Conservation (phyloP, 2,888 invertebrate genomes). For the Octodonta nipae region DNA sequence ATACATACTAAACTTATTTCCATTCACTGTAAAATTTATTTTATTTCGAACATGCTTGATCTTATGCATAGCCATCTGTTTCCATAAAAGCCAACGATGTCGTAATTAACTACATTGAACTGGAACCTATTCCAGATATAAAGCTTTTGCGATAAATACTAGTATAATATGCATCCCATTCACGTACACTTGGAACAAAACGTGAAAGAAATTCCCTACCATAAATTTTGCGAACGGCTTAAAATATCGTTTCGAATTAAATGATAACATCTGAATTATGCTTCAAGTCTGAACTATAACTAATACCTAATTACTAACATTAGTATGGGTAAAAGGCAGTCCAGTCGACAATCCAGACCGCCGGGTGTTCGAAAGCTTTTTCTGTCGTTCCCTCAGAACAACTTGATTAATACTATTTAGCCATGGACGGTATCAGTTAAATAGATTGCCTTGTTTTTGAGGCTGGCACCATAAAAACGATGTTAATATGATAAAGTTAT, state of each 20-base stretch:
- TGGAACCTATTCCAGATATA: too few species aligned
- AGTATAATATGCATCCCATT: too few species aligned
- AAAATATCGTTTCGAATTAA: conserved; percentile 6
- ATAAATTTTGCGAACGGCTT: neutral
- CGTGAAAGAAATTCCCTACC: conserved; percentile 1
- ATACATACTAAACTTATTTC: too few species aligned
- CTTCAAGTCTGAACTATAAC: conserved; percentile 16
- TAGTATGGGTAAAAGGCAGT: conserved; percentile 16
- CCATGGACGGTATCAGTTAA: conserved; percentile 22
- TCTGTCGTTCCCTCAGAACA: conserved; percentile 18
- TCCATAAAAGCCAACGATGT: too few species aligned
- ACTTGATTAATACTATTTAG: conserved; percentile 30
- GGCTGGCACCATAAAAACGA: too few species aligned
- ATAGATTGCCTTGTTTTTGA: conserved; percentile 29
- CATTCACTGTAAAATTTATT: too few species aligned
- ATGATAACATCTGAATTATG: conserved; percentile 15
- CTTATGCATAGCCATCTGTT: too few species aligned
- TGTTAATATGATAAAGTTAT: too few species aligned
- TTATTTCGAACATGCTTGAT: too few species aligned
- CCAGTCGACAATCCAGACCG: conserved; percentile 9
- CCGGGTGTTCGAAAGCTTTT: conserved; percentile 13
- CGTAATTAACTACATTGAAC: too few species aligned
- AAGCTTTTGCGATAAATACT: too few species aligned
- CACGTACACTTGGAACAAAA: neutral
- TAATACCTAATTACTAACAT: conserved; percentile 19